phyloP scores from a whole-genome alignment of 2,888 invertebrate species.

The Athalia rosae region DNA sequence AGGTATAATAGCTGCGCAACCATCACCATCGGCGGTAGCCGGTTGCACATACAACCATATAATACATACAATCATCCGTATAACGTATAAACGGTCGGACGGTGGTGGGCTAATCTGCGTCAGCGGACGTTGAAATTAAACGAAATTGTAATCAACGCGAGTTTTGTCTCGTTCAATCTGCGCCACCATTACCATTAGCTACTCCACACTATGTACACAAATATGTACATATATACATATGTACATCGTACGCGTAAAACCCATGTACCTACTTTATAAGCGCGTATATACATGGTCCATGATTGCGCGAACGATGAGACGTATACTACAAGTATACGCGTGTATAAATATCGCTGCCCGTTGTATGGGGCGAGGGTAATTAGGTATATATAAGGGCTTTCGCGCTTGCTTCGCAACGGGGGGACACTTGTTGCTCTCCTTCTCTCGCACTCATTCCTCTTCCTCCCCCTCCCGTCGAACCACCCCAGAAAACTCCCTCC shows the following conservation, averaged over 20 bases:
- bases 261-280: too few species aligned
- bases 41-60: too few species aligned
- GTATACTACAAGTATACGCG: too few species aligned
- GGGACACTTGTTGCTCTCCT: slow-evolving; percentile 70
- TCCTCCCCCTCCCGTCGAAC: slow-evolving; percentile 44
- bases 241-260: too few species aligned
- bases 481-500: too few species aligned
- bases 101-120: slow-evolving; percentile 48
- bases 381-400: slow-evolving; percentile 52
- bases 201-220: not conserved
- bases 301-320: too few species aligned
- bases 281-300: too few species aligned
- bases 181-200: not conserved
- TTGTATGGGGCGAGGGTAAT: slow-evolving; percentile 11
- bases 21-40: too few species aligned
- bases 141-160: slow-evolving; percentile 71
- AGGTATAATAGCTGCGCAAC: not conserved
- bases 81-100: too few species aligned
- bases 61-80: too few species aligned
- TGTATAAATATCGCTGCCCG: not conserved
- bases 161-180: slow-evolving; percentile 70
- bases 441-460: slow-evolving; percentile 48
- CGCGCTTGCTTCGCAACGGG: slow-evolving; percentile 54
- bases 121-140: slow-evolving; percentile 68
- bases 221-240: not conserved